A percentile compares a stretch with the other conserved stretches of the same genome.
phyloP scores from a whole-genome alignment of 2,113 vertebrate species.

The Cebus imitator region DNA sequence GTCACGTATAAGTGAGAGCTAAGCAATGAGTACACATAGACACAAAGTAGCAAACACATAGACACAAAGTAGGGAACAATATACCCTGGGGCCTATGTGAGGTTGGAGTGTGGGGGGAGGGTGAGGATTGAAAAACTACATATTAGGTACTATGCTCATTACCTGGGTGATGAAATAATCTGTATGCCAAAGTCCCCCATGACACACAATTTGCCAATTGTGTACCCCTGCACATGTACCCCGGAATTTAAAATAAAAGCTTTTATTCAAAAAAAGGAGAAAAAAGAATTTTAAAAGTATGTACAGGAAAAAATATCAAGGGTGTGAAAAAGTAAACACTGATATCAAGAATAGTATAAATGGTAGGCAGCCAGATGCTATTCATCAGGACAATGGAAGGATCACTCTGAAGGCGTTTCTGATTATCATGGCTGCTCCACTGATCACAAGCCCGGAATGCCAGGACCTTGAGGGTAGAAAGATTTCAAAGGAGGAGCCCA shows the following conservation, averaged over 20 bases:
- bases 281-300: not conserved
- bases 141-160: too few species aligned
- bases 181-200: too few species aligned
- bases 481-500: too few species aligned
- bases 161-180: too few species aligned
- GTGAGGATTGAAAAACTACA: not conserved
- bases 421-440: not conserved
- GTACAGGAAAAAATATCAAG: not conserved
- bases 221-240: too few species aligned
- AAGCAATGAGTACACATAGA: not conserved
- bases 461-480: too few species aligned
- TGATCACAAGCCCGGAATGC: too few species aligned
- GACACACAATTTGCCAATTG: too few species aligned
- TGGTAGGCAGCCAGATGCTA: not conserved
- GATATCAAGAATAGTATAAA: not conserved
- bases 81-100: not conserved
- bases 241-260: too few species aligned
- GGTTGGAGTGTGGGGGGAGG: not conserved
- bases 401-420: not conserved
- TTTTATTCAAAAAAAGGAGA: too few species aligned
- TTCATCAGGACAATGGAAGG: not conserved
- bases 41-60: too few species aligned
- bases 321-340: not conserved
- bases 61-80: too few species aligned
- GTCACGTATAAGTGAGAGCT: not conserved